phyloP scores from a whole-genome alignment of 2,888 invertebrate genomes.

The Eristalis intricaria region DNA sequence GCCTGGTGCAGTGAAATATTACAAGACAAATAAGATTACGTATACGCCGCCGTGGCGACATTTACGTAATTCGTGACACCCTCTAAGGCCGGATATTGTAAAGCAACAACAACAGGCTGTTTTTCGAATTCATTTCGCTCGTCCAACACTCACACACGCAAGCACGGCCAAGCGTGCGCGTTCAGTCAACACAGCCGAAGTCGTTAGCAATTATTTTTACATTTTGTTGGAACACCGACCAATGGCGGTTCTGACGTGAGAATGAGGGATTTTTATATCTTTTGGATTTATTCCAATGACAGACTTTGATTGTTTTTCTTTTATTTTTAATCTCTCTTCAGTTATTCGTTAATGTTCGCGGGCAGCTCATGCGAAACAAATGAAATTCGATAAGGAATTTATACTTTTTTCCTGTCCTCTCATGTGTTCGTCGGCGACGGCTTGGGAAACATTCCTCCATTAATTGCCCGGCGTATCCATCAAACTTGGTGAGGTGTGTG shows the following conservation, averaged over 20 bases:
- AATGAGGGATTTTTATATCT: slow-evolving; percentile 29
- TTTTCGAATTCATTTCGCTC: slow-evolving; percentile 25
- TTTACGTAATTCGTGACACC: slow-evolving; percentile 1
- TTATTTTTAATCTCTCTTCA: slow-evolving; percentile 2
- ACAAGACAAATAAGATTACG: slow-evolving; percentile 15
- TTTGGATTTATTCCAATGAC: slow-evolving; percentile 68
- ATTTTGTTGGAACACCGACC: slow-evolving; percentile 18
- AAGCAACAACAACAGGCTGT: slow-evolving; percentile 12
- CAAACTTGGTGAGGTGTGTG: neutral
- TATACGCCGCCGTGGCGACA: slow-evolving; percentile 34
- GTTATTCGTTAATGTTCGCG: slow-evolving; percentile 39
- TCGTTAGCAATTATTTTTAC: slow-evolving; percentile 49
- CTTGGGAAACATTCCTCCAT: neutral
- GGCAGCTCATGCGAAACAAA: slow-evolving; percentile 18
- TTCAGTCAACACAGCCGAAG: slow-evolving; percentile 30
- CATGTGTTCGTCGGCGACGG: neutral
- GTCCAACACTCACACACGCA: neutral
- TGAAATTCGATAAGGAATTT: slow-evolving; percentile 33
- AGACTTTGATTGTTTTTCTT: slow-evolving; percentile 59
- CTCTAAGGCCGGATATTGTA: slow-evolving; percentile 34
- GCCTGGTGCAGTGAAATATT: slow-evolving; percentile 6
- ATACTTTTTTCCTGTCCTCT: neutral
- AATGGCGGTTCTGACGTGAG: slow-evolving; percentile 62
- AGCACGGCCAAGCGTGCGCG: slow-evolving; percentile 14
- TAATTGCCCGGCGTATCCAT: neutral